Evolutionary conservation across 2,797 vertebrate species (phyloP).

Genomic region (Lithobates sylvaticus): DNA sequence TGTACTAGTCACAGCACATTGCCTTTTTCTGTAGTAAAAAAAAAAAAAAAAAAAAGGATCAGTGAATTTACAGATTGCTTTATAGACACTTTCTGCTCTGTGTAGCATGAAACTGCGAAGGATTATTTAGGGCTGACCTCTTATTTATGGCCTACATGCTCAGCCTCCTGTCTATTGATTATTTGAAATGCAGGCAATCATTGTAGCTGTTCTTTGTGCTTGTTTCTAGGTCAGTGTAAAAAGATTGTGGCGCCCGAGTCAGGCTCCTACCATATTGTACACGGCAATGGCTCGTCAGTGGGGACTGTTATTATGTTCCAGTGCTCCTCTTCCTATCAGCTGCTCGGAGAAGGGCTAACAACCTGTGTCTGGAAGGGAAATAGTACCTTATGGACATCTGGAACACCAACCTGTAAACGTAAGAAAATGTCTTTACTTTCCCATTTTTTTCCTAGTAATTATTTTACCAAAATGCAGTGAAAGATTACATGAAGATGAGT

Average conservation of each 20-base stretch:
- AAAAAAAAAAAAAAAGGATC: not conserved
- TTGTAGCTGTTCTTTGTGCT: slow-evolving; percentile 26
- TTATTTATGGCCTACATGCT: slow-evolving; percentile 30
- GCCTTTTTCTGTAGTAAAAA: slow-evolving; percentile 1
- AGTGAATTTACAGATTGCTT: slow-evolving; percentile 31
- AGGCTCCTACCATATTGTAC: slow-evolving; percentile 80
- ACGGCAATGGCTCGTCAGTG: slow-evolving; percentile 84
- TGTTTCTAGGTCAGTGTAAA: slow-evolving; percentile 78
- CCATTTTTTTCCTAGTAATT: not conserved
- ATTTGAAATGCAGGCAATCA: slow-evolving; percentile 29
- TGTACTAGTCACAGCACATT: not conserved
- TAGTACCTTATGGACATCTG: slow-evolving; percentile 81
- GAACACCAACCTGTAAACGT: slow-evolving; percentile 84
- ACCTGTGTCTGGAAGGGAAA: slow-evolving; percentile 81
- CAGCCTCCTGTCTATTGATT: slow-evolving; percentile 42
- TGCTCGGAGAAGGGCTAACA: slow-evolving; percentile 76
- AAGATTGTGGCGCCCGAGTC: slow-evolving; percentile 75
- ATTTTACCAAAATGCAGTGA: not conserved
- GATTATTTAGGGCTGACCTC: slow-evolving; percentile 34
- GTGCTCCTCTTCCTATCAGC: slow-evolving; percentile 82
- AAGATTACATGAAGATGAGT: not conserved
- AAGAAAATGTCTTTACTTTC: slow-evolving; percentile 61
- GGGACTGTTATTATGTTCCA: slow-evolving; percentile 85
- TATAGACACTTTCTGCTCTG: slow-evolving; percentile 45
- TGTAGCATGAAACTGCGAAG: slow-evolving; percentile 32